Base-by-base conservation (phyloP, 1,140 invertebrate genomes). In the Zaprionus kolodkinae region DNA sequence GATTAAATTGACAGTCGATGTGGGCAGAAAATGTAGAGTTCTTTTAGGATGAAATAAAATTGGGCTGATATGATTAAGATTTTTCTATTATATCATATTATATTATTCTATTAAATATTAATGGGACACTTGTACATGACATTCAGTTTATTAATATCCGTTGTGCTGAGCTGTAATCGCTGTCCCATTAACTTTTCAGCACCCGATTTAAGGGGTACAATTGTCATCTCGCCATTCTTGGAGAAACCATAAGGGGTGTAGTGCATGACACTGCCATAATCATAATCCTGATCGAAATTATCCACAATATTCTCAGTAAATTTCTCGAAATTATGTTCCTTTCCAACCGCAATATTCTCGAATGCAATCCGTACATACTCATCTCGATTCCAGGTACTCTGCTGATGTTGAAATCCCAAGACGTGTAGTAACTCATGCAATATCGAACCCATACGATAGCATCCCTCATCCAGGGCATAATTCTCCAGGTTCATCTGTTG, bases 211-310 rank as follows among this genome's bases (percentile, higher is more conserved):
- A 84, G 59, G 3, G 96, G 93, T 9, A 95, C 92, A 68, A 97
- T 96, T 1, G 96, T 97, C 43, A 95, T 94, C 78, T 94, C 91
- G 5, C 95, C 95, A 91, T 97, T 97, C 54, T 92, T 94, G 1
- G 95, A 96, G 91, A 97, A 97, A 0, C 96, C 96, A 59, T 94
- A 95, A 0, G 94, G 91, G 60, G 93, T 94, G 76, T 96, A 96
- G 80, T 96, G 95, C 95, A 96, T 94, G 10, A 96, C 93, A 72
- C 95, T 95, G 2, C 91, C 90, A 72, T 95, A 96, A 90, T 96
- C 95, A 76, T 96, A 96, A 11, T 73, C 70, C 61, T 93, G 82
- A 6, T 93, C 93, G 64, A 93, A 94, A 67, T 94, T 93, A 7
- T 62, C 71, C 0, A 91, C 79, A 0, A 91, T 93, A 2, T 94